Base-by-base conservation (phyloP, 2,888 invertebrate genomes). In the Entomobrya proxima region DNA sequence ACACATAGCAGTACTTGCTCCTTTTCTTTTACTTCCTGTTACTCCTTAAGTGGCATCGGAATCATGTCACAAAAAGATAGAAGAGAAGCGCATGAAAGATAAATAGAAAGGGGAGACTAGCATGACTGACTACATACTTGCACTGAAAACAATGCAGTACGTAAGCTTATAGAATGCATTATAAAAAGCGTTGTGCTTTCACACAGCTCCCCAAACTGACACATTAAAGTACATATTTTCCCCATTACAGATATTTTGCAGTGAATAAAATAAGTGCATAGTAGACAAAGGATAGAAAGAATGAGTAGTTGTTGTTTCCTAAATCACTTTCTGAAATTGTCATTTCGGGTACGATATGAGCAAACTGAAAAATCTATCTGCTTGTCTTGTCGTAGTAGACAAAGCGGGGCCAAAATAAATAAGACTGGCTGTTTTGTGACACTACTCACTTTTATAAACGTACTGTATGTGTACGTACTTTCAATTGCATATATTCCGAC, bases 311-410 rank as follows among this genome's bases (percentile, higher is more conserved):
- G 32, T 61, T 61, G 61, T 61, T 61, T 32, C 35, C n/a, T 61
- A 61, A 61, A 61, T 61, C 61, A 61, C 61, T 18, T 24, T 55
- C 55, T 61, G 32, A 32, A 61, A 61, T 61, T 61, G 61, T 61
- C 61, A 61, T 61, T 61, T 35, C 35, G 61, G 61, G 32, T 6
- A 61, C 32, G 35, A 61, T 35, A 15, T 61, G 35, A 61, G 35
- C 32, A 15, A 18, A 0, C 18, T n/a, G n/a, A n/a, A n/a, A n/a
- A n/a, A n/a, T n/a, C n/a, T n/a, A n/a, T n/a, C 7, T 18, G 61
- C n/a, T 7, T 32, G 55, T 24, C 55, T 55, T 7, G 55, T 11
- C 3, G 58, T 27, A 9, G 32, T 3, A n/a, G 27, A 58, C 35
- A 7, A 55, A 55, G 35, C 61, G 24, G 35, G 1, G 35, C 32